Conservation (phyloP, 2,888 invertebrate genomes). For the Octodonta nipae region DNA sequence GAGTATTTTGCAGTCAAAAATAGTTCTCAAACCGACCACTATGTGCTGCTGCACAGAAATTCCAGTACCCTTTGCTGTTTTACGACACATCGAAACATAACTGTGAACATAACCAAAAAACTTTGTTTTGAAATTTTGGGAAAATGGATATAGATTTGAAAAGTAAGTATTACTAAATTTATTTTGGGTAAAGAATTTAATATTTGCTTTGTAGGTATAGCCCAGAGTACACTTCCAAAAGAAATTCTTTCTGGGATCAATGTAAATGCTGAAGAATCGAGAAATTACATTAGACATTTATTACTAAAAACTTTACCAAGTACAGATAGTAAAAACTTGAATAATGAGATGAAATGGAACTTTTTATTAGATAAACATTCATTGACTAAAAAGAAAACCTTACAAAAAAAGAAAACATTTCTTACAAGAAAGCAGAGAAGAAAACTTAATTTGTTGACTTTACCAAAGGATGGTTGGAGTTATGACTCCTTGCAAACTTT, state of each 20-base stretch:
- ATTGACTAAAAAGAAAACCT: conserved; percentile 28
- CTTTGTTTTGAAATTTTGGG: too few species aligned
- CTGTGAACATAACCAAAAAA: too few species aligned
- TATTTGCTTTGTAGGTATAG: too few species aligned
- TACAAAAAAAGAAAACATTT: conserved; percentile 29
- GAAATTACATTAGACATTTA: conserved; percentile 8
- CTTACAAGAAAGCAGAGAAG: conserved; percentile 40
- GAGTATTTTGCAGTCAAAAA: too few species aligned
- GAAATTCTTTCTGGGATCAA: neutral
- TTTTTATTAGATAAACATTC: conserved; percentile 32
- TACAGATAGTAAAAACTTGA: conserved; percentile 12
- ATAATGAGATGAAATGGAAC: conserved; percentile 29
- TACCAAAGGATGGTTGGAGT: conserved; percentile 47
- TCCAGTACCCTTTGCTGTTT: too few species aligned
- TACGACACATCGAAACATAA: too few species aligned
- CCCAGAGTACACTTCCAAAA: neutral
- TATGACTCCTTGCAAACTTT: conserved; percentile 51
- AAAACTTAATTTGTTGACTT: conserved; percentile 46
- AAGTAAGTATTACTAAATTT: too few species aligned
- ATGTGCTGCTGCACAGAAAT: too few species aligned
- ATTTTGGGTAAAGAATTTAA: too few species aligned
- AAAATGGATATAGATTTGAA: too few species aligned
- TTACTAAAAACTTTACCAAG: conserved; percentile 13
- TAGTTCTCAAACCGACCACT: too few species aligned
- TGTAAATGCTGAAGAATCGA: conserved; percentile 3